Evolutionary conservation across 2,113 vertebrate genomes (phyloP).

Genomic region (Cephalophus harveyi): DNA sequence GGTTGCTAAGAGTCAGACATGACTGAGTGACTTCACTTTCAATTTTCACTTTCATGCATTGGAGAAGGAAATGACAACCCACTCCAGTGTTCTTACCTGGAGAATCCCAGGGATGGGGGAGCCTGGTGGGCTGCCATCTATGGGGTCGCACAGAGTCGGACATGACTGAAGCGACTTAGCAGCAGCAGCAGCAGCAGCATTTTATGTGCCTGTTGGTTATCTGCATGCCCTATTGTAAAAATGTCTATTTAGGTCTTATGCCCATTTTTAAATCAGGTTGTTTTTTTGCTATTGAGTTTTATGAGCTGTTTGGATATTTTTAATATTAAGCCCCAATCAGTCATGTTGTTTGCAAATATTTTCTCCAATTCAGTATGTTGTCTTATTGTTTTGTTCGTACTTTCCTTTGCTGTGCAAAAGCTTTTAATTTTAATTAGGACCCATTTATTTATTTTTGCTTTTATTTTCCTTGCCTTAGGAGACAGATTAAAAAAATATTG

Average conservation of each 20-base stretch:
- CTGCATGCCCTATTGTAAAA: background rate
- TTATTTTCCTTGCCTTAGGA: background rate
- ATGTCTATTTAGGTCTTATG: background rate
- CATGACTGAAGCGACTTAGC: too few species aligned
- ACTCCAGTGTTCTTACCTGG: too few species aligned
- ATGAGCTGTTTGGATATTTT: background rate
- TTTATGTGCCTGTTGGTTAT: background rate
- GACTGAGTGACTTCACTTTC: too few species aligned
- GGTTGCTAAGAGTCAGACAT: too few species aligned
- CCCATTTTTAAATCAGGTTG: background rate
- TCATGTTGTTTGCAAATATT: background rate
- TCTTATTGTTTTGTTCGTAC: background rate
- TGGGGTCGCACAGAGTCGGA: too few species aligned
- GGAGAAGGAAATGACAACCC: too few species aligned
- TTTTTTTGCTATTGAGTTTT: background rate
- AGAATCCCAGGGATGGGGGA: too few species aligned
- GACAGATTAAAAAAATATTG: background rate
- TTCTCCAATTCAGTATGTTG: background rate
- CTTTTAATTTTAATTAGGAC: background rate
- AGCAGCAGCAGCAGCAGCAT: background rate
- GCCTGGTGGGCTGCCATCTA: too few species aligned
- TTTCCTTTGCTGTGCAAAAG: background rate
- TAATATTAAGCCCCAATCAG: background rate
- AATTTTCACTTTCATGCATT: too few species aligned
- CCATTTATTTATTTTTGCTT: background rate